phyloP scores from a whole-genome alignment of 2,113 vertebrate genomes.

The Andinoacara biseriatus region DNA sequence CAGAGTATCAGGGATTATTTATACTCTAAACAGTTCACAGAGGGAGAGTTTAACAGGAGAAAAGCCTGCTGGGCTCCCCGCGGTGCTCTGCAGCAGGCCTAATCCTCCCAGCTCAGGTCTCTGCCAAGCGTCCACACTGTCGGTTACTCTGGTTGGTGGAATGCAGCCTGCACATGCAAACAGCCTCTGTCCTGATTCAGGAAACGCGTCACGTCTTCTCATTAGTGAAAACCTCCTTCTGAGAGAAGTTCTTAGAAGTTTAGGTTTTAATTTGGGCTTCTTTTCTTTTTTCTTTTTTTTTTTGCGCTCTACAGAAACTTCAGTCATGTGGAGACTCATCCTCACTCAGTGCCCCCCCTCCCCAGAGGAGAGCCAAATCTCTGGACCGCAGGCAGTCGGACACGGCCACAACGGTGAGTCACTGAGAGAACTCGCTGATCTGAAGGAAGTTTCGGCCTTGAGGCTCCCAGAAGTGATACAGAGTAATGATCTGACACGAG shows the following conservation, averaged over 20 bases:
- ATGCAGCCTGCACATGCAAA: conserved; percentile 23
- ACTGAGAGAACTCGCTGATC: background rate
- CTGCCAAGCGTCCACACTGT: conserved; percentile 54
- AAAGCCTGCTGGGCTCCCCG: conserved; percentile 44
- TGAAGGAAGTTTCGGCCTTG: background rate
- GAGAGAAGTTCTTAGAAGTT: background rate
- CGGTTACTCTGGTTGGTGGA: conserved; percentile 40
- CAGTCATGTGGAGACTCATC: conserved; percentile 39
- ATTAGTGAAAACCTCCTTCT: background rate
- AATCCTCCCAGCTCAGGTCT: conserved; percentile 53
- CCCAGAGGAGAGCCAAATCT: conserved; percentile 68
- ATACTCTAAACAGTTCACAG: conserved; percentile 11
- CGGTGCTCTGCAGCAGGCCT: conserved; percentile 37
- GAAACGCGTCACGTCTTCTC: conserved; percentile 25
- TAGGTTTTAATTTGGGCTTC: background rate
- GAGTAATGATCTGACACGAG: background rate
- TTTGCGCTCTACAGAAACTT: conserved; percentile 41
- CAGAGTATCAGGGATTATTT: conserved; percentile 8
- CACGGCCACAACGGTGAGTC: conserved; percentile 68
- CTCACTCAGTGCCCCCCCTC: conserved; percentile 32
- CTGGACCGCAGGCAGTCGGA: conserved; percentile 71
- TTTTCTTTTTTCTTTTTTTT: background rate
- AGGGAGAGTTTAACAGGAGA: conserved; percentile 49
- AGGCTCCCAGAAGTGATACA: background rate
- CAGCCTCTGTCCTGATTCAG: conserved; percentile 10